These are phyloP conservation scores for Lasioglossum oenotherae DNA, from an alignment of 2,888 invertebrate genomes.

Conservation along the genomic window DNA sequence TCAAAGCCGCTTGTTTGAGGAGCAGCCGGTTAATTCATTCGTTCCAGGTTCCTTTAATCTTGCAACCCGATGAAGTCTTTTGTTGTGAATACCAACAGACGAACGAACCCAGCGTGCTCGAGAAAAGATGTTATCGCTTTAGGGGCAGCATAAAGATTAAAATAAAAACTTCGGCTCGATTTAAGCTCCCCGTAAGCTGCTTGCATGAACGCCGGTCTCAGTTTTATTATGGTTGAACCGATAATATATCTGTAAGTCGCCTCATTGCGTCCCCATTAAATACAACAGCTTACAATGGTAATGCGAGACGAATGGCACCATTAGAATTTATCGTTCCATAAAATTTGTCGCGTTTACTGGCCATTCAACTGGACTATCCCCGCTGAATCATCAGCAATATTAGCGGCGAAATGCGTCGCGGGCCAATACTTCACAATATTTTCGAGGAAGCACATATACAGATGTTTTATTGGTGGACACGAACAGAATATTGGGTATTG, in stretches of 20 bases:
- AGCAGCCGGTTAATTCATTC: not conserved
- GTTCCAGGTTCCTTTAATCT: not conserved
- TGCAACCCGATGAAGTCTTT: no score
- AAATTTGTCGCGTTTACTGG: constrained; percentile 49
- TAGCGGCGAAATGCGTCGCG: not conserved
- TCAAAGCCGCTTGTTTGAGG: not conserved
- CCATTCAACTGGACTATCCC: constrained; percentile 11
- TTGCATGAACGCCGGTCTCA: constrained; percentile 65
- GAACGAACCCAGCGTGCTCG: not conserved
- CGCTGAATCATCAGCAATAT: not conserved
- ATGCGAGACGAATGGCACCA: constrained; percentile 53
- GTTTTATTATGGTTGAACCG: constrained; percentile 70
- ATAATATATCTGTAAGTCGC: constrained; percentile 48
- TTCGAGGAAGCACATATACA: not conserved
- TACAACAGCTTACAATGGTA: constrained; percentile 45
- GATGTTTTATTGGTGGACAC: not conserved
- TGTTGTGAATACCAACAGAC: not conserved
- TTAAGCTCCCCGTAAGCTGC: constrained; percentile 53
- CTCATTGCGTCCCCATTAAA: constrained; percentile 52
- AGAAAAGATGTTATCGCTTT: not conserved
- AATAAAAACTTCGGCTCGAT: constrained; percentile 49
- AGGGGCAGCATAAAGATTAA: constrained; percentile 15
- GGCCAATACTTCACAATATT: not conserved
- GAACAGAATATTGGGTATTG: constrained; percentile 3
- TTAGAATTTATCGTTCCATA: constrained; percentile 58